phyloP scores from a whole-genome alignment of 2,888 invertebrate genomes.

The Harpalus rubripes region DNA sequence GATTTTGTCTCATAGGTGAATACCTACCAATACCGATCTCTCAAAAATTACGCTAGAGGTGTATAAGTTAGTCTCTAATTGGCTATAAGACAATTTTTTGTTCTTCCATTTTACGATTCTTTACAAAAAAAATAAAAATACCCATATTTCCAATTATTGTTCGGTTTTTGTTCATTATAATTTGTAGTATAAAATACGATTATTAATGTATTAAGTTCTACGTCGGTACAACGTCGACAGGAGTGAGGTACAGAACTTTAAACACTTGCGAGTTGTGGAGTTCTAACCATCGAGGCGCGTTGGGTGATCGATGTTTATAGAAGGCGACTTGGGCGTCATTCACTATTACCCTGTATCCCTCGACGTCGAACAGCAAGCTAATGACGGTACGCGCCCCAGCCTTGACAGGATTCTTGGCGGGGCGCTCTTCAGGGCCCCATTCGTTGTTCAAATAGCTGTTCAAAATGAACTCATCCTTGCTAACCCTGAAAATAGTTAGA shows the following conservation, averaged over 20 bases:
- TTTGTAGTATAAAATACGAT: neutral
- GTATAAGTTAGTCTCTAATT: too few relatives aligned
- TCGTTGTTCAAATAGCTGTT: conserved; percentile 14
- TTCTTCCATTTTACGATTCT: too few relatives aligned
- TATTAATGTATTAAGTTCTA: conserved; percentile 6
- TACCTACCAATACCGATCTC: too few relatives aligned
- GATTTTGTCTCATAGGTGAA: too few relatives aligned
- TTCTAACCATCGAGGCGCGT: neutral
- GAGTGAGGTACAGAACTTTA: conserved; percentile 14
- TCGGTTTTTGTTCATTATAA: too few relatives aligned
- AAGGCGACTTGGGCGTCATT: conserved; percentile 8
- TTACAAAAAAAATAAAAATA: too few relatives aligned
- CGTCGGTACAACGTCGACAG: conserved; percentile 18
- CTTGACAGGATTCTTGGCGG: conserved; percentile 11
- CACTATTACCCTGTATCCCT: conserved; percentile 9
- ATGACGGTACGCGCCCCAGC: conserved; percentile 1
- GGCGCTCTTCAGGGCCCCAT: conserved; percentile 19
- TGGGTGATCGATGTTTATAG: conserved; percentile 24
- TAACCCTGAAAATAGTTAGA: neutral
- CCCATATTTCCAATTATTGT: too few relatives aligned
- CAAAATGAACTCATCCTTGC: neutral
- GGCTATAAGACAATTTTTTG: too few relatives aligned
- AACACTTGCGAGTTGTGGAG: conserved; percentile 29
- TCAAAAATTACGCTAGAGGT: too few relatives aligned
- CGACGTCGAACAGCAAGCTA: neutral